phyloP scores from a whole-genome alignment of 2,797 vertebrate species.

The Sebastes nivosus region DNA sequence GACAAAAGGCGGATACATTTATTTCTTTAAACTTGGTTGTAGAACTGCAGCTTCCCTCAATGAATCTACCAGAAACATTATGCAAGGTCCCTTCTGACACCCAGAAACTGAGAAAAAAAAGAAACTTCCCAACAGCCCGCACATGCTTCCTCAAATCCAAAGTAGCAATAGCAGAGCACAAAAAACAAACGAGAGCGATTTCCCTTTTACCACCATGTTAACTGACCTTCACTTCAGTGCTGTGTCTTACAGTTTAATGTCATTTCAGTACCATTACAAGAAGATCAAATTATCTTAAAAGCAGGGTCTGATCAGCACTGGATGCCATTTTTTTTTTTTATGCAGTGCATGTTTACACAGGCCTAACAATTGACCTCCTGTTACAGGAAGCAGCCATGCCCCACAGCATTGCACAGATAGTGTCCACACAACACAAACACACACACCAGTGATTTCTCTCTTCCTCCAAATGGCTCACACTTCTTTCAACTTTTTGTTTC shows the following conservation, averaged over 20 bases:
- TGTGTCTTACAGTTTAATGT: not conserved
- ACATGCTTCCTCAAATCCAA: slow-evolving; percentile 16
- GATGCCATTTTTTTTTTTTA: not conserved
- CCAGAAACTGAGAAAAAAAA: not conserved
- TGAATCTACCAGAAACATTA: not conserved
- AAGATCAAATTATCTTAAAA: not conserved
- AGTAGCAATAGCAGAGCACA: not conserved
- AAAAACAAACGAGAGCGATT: not conserved
- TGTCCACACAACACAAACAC: not conserved
- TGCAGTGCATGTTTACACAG: not conserved
- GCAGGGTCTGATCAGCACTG: not conserved
- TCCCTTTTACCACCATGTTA: not conserved
- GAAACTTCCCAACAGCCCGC: not conserved
- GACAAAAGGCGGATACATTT: not conserved
- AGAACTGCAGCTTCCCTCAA: not conserved
- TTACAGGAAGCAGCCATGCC: not conserved
- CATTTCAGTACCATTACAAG: not conserved
- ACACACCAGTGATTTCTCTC: not conserved
- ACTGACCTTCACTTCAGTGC: not conserved
- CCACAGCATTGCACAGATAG: not conserved
- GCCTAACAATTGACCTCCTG: accelerated
- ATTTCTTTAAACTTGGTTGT: not conserved
- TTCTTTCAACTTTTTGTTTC: not conserved
- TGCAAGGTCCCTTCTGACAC: not conserved
- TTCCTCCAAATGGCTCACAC: too few species aligned